These are phyloP conservation scores for Villa cingulata DNA, from an alignment of 2,888 invertebrate species.

Conservation along the genomic window DNA sequence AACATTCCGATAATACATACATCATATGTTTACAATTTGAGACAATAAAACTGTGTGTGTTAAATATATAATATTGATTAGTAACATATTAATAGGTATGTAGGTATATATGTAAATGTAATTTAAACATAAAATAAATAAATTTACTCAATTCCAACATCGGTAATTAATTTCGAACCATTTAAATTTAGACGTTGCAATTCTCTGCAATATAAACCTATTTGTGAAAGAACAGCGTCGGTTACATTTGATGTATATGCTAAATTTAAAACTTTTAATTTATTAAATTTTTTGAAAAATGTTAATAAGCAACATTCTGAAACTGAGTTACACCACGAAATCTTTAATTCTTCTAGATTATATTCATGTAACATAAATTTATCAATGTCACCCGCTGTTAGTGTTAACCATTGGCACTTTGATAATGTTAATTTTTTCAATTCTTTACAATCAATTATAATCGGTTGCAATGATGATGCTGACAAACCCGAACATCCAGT, in stretches of 20 bases:
- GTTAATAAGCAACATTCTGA: constrained; percentile 43
- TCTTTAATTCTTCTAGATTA: constrained; percentile 46
- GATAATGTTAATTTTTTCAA: constrained; percentile 43
- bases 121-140: too few relatives aligned
- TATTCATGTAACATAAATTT: constrained; percentile 48
- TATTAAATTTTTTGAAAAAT: constrained; percentile 43
- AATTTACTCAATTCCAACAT: constrained; percentile 51
- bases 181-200: constrained; percentile 47
- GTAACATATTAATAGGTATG: too few relatives aligned
- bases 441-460: constrained; percentile 45
- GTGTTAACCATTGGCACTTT: constrained; percentile 50
- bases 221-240: constrained; percentile 42
- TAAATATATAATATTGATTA: too few relatives aligned
- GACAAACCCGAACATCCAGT: constrained; percentile 47
- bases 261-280: constrained; percentile 41
- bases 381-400: constrained; percentile 49
- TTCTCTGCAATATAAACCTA: constrained; percentile 42
- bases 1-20: too few relatives aligned
- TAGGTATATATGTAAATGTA: too few relatives aligned
- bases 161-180: constrained; percentile 49
- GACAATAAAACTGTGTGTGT: too few relatives aligned
- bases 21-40: too few relatives aligned
- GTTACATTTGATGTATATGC: constrained; percentile 48
- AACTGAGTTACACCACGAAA: constrained; percentile 42
- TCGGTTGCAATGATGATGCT: constrained; percentile 46